A percentile compares a stretch with the other conserved stretches of the same genome.
phyloP scores from a whole-genome alignment of 2,113 vertebrate genomes.

The Oryzias woworae region DNA sequence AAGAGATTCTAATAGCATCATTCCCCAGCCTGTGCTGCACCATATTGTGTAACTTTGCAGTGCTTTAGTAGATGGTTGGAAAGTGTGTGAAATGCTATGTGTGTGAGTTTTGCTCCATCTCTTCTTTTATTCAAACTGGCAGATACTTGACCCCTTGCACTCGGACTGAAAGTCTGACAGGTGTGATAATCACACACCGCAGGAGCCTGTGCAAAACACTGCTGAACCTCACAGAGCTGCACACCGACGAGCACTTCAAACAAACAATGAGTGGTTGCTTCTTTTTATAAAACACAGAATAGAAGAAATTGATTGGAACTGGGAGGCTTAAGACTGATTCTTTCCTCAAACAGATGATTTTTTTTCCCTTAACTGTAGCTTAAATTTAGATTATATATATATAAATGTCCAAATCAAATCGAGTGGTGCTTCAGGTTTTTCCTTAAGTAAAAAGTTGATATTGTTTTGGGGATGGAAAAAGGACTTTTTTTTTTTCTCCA shows the following conservation, averaged over 20 bases:
- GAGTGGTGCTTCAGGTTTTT: slow-evolving; percentile 78
- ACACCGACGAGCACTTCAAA: slow-evolving; percentile 65
- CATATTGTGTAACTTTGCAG: background rate
- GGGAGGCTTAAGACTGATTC: slow-evolving; percentile 67
- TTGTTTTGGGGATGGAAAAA: slow-evolving; percentile 74
- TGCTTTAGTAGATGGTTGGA: slow-evolving; percentile 14
- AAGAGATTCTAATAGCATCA: too few relatives aligned
- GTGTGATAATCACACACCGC: slow-evolving; percentile 50
- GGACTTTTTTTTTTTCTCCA: slow-evolving; percentile 73
- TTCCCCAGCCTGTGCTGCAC: background rate
- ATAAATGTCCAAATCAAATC: slow-evolving; percentile 76
- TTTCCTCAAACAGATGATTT: slow-evolving; percentile 66
- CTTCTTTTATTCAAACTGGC: slow-evolving; percentile 21
- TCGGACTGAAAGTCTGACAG: slow-evolving; percentile 52
- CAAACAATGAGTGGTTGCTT: slow-evolving; percentile 64
- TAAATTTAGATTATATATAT: slow-evolving; percentile 70
- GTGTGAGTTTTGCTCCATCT: slow-evolving; percentile 25
- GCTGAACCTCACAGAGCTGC: slow-evolving; percentile 43
- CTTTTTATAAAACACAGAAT: slow-evolving; percentile 71
- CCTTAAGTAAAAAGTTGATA: slow-evolving; percentile 80
- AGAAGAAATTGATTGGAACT: slow-evolving; percentile 76
- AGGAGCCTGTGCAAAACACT: slow-evolving; percentile 42
- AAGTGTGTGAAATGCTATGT: slow-evolving; percentile 15
- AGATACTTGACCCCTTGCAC: slow-evolving; percentile 43
- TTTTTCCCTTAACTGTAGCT: slow-evolving; percentile 69